These are phyloP conservation scores for Peromyscus attwateri DNA, from an alignment of 2,797 vertebrate genomes.

Conservation along the genomic window DNA sequence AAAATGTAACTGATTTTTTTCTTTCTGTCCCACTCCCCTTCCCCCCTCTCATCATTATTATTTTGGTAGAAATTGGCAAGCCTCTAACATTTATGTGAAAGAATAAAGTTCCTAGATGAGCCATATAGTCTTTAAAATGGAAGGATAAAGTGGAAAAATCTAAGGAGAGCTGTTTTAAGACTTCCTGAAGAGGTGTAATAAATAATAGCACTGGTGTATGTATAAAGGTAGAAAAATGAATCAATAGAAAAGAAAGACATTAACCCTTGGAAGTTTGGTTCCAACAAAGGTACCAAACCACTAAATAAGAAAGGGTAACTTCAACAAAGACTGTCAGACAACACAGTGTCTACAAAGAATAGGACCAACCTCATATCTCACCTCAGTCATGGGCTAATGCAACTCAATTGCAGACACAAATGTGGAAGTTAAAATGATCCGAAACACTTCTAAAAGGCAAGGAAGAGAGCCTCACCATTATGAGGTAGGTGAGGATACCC, in stretches of 20 bases:
- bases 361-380: not conserved
- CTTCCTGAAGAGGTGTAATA: not conserved
- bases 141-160: constrained; percentile 13
- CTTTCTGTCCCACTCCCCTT: not conserved
- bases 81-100: constrained; percentile 39
- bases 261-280: not conserved
- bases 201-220: not conserved
- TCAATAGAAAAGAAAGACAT: not conserved
- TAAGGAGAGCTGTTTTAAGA: constrained; percentile 4
- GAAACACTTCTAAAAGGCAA: not conserved
- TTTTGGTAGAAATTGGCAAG: not conserved
- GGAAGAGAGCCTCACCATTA: not conserved
- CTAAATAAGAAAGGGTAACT: not conserved
- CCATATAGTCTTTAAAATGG: not conserved
- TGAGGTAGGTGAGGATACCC: constrained; percentile 7
- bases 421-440: not conserved
- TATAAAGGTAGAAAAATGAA: not conserved
- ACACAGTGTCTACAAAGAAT: not conserved
- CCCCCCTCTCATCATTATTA: not conserved
- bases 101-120: constrained; percentile 39
- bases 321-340: not conserved
- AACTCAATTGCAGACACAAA: not conserved
- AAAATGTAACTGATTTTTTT: not conserved
- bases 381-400: not conserved
- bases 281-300: not conserved